Conservation (phyloP, 2,113 vertebrate genomes). For the Phoxinus phoxinus region DNA sequence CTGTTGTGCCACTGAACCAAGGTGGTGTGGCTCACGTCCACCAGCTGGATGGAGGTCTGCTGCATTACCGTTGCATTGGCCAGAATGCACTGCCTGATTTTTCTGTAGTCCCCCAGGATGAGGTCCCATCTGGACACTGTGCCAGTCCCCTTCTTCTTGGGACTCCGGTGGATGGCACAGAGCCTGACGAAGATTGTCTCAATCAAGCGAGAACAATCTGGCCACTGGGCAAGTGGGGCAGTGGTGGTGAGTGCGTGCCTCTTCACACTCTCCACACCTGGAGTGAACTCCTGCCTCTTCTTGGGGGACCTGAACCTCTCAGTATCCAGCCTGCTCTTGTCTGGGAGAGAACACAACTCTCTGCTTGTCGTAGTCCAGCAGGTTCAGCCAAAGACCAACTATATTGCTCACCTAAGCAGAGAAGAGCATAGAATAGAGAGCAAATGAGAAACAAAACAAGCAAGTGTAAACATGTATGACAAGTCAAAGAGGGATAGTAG, state of each 20-base stretch:
- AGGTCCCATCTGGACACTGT: conserved; percentile 29
- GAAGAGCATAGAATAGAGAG: background rate
- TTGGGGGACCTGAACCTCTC: conserved; percentile 33
- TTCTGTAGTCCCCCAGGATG: conserved; percentile 9
- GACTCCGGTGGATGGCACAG: conserved; percentile 3
- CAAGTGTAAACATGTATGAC: conserved; percentile 13
- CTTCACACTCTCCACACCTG: conserved; percentile 41
- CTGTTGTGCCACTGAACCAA: conserved; percentile 49
- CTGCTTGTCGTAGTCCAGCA: conserved; percentile 30
- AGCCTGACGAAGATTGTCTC: conserved; percentile 43
- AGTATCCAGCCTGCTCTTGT: conserved; percentile 25
- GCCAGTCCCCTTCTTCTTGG: background rate
- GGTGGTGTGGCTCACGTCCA: conserved; percentile 44
- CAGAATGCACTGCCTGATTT: conserved; percentile 18
- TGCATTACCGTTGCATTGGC: conserved; percentile 26
- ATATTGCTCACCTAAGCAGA: conserved; percentile 22
- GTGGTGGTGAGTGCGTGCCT: background rate
- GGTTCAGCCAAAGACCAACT: conserved; percentile 28
- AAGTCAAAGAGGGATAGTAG: conserved; percentile 14
- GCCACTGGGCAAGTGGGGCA: conserved; percentile 1
- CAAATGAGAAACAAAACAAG: conserved; percentile 16
- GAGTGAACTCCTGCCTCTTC: conserved; percentile 26
- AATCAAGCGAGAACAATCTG: conserved; percentile 43
- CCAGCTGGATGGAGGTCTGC: conserved; percentile 36
- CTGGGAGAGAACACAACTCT: conserved; percentile 40